A percentile compares a stretch with the other conserved stretches of the same genome.
These are phyloP conservation scores for Acronicta psi DNA, from an alignment of 2,888 invertebrate genomes.

Conservation along the genomic window DNA sequence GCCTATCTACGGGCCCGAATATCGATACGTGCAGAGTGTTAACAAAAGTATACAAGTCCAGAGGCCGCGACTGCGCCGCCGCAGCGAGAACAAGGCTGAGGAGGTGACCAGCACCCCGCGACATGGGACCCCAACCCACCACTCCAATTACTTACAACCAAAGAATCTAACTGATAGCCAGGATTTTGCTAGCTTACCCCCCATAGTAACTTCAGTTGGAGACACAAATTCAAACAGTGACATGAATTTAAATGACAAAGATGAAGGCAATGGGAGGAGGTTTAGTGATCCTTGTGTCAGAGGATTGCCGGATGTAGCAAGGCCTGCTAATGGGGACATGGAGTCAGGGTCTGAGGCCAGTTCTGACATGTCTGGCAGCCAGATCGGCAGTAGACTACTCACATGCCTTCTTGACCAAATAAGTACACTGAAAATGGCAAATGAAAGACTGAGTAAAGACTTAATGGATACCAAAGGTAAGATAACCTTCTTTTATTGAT, in stretches of 20 bases:
- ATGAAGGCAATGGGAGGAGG: constrained; percentile 88
- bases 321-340: constrained; percentile 84
- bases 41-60: constrained; percentile 79
- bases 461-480: constrained; percentile 92
- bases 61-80: constrained; percentile 73
- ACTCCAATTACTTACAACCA: constrained; percentile 78
- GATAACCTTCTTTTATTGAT: constrained; percentile 12
- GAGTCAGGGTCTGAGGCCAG: constrained; percentile 87
- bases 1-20: constrained; percentile 73
- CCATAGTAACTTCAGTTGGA: constrained; percentile 89
- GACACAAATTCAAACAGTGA: constrained; percentile 86
- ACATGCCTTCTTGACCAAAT: constrained; percentile 93
- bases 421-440: constrained; percentile 91
- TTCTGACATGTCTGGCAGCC: constrained; percentile 86
- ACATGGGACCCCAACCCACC: constrained; percentile 51
- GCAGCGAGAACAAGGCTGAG: constrained; percentile 73
- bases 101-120: constrained; percentile 71
- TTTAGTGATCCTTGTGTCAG: constrained; percentile 92
- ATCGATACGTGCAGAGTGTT: constrained; percentile 74
- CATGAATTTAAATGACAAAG: constrained; percentile 84
- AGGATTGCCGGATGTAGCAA: constrained; percentile 80
- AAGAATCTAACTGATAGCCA: constrained; percentile 81
- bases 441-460: constrained; percentile 93
- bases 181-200: constrained; percentile 92
- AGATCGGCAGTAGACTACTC: constrained; percentile 89